Conservation (phyloP, 2,888 invertebrate species). For the Sphaerophoria rueppellii region DNA sequence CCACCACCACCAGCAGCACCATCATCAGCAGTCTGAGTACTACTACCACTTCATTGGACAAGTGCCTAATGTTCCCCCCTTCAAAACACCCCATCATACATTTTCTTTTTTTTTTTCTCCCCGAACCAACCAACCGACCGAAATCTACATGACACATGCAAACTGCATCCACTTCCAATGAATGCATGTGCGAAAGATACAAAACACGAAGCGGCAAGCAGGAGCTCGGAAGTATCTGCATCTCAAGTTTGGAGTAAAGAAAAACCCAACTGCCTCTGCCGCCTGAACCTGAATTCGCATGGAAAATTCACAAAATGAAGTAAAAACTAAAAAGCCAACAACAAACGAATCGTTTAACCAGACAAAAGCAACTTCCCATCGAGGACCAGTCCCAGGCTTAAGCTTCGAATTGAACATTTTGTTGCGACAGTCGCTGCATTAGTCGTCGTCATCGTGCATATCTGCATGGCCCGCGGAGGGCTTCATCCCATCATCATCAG, state of each 20-base stretch:
- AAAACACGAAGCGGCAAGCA: conserved; percentile 59
- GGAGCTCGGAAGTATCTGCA: conserved; percentile 66
- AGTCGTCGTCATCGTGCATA: conserved; percentile 51
- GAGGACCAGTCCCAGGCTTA: conserved; percentile 41
- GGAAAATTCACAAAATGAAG: conserved; percentile 28
- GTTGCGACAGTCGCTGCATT: conserved; percentile 31
- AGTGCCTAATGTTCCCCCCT: conserved; percentile 67
- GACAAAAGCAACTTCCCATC: conserved; percentile 66
- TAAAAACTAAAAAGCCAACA: conserved; percentile 7
- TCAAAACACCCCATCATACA: background rate
- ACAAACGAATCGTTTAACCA: conserved; percentile 68
- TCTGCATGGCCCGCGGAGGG: conserved; percentile 61
- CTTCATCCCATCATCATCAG: conserved; percentile 38
- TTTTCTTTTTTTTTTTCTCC: background rate
- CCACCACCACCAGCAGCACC: conserved; percentile 49
- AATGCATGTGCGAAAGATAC: conserved; percentile 63
- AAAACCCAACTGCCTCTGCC: conserved; percentile 32
- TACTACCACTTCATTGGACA: conserved; percentile 55
- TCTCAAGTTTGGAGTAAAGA: conserved; percentile 67
- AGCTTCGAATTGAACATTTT: background rate
- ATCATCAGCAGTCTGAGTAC: conserved; percentile 33
- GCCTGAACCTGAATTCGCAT: conserved; percentile 31
- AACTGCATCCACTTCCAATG: conserved; percentile 52
- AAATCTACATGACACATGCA: conserved; percentile 43
- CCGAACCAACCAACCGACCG: background rate